Percentiles rank a stretch among this genome's conserved stretches.
Conservation (phyloP, 2,113 vertebrate species). For the Entelurus aequoreus region DNA sequence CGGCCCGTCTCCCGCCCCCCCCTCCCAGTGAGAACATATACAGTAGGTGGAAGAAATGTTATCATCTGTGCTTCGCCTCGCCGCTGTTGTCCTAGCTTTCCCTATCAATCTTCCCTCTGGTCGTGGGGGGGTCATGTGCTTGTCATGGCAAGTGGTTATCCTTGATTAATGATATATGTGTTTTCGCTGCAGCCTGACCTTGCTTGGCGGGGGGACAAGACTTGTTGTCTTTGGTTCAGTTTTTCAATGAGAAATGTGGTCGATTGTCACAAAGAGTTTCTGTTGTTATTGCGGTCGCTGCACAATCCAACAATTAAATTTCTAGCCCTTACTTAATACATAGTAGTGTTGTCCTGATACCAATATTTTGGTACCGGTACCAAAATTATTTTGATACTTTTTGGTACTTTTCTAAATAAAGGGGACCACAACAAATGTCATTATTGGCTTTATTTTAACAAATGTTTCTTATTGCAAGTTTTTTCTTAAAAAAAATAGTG, state of each 20-base stretch:
- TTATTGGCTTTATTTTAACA: too few species aligned
- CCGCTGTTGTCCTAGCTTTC: neutral
- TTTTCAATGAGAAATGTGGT: conserved; percentile 15
- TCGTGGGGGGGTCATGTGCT: conserved; percentile 1
- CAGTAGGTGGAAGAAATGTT: neutral
- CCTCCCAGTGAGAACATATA: neutral
- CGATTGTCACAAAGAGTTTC: neutral
- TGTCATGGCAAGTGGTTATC: conserved; percentile 12
- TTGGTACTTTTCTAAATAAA: too few species aligned
- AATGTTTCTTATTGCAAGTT: too few species aligned
- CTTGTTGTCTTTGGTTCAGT: conserved; percentile 12
- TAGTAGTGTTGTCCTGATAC: too few species aligned
- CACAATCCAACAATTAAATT: neutral
- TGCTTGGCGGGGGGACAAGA: neutral
- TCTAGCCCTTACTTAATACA: too few species aligned
- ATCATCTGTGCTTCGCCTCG: conserved; percentile 8
- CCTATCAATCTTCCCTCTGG: neutral
- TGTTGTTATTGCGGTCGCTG: neutral
- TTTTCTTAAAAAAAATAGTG: too few species aligned
- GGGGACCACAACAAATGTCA: too few species aligned
- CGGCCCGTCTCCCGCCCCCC: neutral
- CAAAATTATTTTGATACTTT: too few species aligned
- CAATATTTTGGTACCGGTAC: too few species aligned
- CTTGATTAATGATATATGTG: conserved; percentile 21
- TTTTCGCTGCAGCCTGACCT: conserved; percentile 11